These are phyloP conservation scores for Thymallus thymallus DNA, from an alignment of 2,113 vertebrate species.

Conservation along the genomic window DNA sequence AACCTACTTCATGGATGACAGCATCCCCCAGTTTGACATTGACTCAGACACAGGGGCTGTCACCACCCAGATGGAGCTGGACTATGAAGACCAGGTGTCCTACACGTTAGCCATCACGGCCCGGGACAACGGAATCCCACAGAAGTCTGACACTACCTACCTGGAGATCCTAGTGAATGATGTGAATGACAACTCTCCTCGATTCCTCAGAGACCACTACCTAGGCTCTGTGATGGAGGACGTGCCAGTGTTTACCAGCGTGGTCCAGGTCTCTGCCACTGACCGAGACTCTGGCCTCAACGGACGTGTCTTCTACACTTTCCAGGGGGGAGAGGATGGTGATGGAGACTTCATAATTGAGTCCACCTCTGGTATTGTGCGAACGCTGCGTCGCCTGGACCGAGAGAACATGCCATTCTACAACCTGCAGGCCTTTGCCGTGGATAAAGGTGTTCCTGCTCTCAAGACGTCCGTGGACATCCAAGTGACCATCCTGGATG, in stretches of 20 bases:
- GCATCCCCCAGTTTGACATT: conserved; percentile 94
- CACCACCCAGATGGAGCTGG: conserved; percentile 90
- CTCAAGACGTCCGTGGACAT: conserved; percentile 83
- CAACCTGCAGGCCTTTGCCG: conserved; percentile 79
- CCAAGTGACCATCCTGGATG: conserved; percentile 85
- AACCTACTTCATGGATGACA: conserved; percentile 96
- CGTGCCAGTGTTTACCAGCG: conserved; percentile 87
- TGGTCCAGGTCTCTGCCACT: conserved; percentile 90
- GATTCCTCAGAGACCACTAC: conserved; percentile 87
- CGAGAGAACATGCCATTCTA: conserved; percentile 89
- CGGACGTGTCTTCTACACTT: conserved; percentile 91
- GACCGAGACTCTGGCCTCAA: conserved; percentile 92
- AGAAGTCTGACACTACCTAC: conserved; percentile 97
- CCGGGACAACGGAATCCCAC: conserved; percentile 91
- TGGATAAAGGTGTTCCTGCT: conserved; percentile 89
- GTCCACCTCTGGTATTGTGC: conserved; percentile 91
- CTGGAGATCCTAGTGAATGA: conserved; percentile 95
- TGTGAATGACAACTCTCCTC: conserved; percentile 91
- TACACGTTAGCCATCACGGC: conserved; percentile 95
- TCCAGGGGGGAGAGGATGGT: conserved; percentile 89
- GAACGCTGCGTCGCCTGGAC: conserved; percentile 87
- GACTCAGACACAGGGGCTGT: conserved; percentile 85
- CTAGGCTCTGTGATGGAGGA: conserved; percentile 89
- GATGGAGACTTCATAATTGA: conserved; percentile 95
- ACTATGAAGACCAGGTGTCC: conserved; percentile 96